These are phyloP conservation scores for Cygnus olor DNA, from an alignment of 2,797 vertebrate species.

Conservation along the genomic window DNA sequence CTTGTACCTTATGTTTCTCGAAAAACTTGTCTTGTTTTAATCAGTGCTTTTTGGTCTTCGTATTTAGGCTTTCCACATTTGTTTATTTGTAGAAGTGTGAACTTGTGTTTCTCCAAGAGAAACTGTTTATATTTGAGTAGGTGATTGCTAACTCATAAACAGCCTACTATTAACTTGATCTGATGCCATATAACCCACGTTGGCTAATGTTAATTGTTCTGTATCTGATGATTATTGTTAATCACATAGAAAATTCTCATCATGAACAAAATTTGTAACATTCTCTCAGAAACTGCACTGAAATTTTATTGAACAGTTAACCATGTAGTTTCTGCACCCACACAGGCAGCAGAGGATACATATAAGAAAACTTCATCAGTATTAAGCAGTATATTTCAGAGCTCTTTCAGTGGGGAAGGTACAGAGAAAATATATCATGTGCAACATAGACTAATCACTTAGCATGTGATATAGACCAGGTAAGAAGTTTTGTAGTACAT, in stretches of 20 bases:
- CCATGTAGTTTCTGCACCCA: slow-evolving; percentile 3
- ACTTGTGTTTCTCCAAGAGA: background rate
- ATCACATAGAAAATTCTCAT: background rate
- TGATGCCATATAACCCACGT: background rate
- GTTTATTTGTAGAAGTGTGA: background rate
- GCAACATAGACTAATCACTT: background rate
- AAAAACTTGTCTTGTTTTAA: background rate
- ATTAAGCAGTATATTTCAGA: background rate
- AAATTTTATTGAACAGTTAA: slow-evolving; percentile 5
- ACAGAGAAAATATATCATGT: background rate
- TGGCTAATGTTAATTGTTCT: background rate
- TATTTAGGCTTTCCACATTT: background rate
- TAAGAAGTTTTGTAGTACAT: background rate
- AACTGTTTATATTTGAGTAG: background rate
- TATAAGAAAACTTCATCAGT: background rate
- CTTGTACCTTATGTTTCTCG: background rate
- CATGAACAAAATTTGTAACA: background rate
- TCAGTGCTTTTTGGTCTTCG: background rate
- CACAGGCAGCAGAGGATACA: background rate
- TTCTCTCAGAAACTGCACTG: background rate
- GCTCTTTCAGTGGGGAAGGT: background rate
- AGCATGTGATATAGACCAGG: background rate
- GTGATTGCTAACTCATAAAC: background rate
- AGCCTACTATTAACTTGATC: background rate
- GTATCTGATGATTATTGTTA: background rate